Evolutionary conservation across 2,113 vertebrate species (phyloP), one percentile per base, ranked within the genome.

Genomic region (Saiga tatarica): DNA sequence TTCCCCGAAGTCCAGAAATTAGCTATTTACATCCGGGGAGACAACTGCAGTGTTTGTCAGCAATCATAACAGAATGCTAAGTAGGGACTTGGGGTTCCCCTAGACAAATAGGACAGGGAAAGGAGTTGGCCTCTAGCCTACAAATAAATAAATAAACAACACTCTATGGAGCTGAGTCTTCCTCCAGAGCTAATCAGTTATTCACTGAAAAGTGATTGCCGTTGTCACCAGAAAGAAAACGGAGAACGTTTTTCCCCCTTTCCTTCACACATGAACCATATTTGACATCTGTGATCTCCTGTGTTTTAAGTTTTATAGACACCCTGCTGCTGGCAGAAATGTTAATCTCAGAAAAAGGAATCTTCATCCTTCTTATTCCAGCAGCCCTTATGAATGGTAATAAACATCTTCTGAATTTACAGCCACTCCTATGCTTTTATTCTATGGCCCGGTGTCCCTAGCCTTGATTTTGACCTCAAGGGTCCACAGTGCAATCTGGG

Each of bases 281-380:
- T 87, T 89, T 96, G 83, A 97, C 74, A 89, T 85, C 62, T 96
- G 42, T 96, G 71, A 90, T 79, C n/a, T 50, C 74, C 4, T 52
- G 47, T 83, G 84, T 93, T 94, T 84, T 95, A 50, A 81, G 98
- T 98, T 98, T 96, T 97, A 86, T 98, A 97, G 98, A 71, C 67
- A 97, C 71, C 87, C 98, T 79, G 94, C 92, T 53, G 55, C 83
- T 95, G 95, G 98, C 23, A 84, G 97, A 98, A 98, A 98, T 98
- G 97, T 95, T 98, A 98, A 98, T 98, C 84, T 90, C 95, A 91
- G 97, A 53, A 97, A 98, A 98, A 98, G 97, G 93, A 95, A 97
- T 96, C 74, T 60, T 83, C 50, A 23, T 53, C 6, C 36, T 89
- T 62, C 62, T 92, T 45, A 81, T 71, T 95, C 50, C 47, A 83